phyloP scores from a whole-genome alignment of 2,797 vertebrate species.

The Chelmon rostratus region DNA sequence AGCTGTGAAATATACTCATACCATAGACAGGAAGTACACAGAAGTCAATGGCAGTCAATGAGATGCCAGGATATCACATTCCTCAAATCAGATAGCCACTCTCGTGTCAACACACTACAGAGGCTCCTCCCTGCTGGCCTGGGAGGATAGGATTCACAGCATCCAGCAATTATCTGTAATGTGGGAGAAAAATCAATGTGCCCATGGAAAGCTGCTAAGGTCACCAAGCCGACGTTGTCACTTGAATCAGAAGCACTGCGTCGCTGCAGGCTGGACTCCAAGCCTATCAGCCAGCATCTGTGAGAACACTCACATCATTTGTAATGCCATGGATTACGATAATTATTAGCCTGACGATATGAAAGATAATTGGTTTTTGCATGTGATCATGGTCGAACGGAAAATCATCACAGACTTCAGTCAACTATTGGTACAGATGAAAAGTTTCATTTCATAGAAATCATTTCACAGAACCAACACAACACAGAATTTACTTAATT shows the following conservation, averaged over 20 bases:
- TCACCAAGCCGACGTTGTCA: constrained; percentile 80
- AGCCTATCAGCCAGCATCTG: constrained; percentile 56
- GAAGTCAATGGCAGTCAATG: constrained; percentile 76
- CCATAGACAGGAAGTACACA: constrained; percentile 71
- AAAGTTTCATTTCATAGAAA: constrained; percentile 4
- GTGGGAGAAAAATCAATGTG: constrained; percentile 91
- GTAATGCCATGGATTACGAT: constrained; percentile 50
- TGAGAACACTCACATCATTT: constrained; percentile 50
- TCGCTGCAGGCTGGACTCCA: constrained; percentile 63
- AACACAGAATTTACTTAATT: neutral
- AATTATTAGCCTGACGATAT: constrained; percentile 57
- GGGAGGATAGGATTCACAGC: constrained; percentile 91
- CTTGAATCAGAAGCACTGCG: constrained; percentile 71
- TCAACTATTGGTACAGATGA: constrained; percentile 24
- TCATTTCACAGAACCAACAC: constrained; percentile 5
- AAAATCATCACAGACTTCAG: constrained; percentile 36
- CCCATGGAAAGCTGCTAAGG: constrained; percentile 87
- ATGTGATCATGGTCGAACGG: constrained; percentile 45
- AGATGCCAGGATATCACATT: constrained; percentile 77
- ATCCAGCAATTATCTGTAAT: constrained; percentile 93
- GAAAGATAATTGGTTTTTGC: constrained; percentile 61
- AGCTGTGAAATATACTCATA: constrained; percentile 51
- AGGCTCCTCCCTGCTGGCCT: constrained; percentile 79
- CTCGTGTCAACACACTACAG: constrained; percentile 81
- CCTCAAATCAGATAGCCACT: constrained; percentile 84